These are phyloP conservation scores for Rhagoletis zephyria DNA, from an alignment of 1,140 invertebrate species.

Conservation along the genomic window DNA sequence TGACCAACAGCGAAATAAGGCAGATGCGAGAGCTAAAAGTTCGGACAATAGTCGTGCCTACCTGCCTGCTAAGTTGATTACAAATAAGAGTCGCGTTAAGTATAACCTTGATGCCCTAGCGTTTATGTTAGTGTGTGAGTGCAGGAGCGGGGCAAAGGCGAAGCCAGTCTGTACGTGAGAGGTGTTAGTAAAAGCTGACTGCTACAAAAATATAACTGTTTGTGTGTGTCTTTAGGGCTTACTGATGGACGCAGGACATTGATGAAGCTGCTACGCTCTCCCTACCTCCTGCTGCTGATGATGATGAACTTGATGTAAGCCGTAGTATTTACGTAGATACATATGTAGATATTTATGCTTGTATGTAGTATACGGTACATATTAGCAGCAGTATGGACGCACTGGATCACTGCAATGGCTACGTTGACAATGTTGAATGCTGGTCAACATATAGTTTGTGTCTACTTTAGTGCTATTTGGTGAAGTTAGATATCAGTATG, in stretches of 20 bases:
- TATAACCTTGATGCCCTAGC: constrained; percentile 29
- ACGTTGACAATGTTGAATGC: constrained; percentile 34
- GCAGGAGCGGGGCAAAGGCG: not conserved
- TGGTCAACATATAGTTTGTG: not conserved
- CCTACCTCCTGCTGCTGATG: not conserved
- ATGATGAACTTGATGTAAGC: not conserved
- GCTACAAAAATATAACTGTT: not conserved
- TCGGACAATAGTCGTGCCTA: constrained; percentile 26
- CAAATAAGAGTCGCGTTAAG: constrained; percentile 50
- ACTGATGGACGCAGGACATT: constrained; percentile 32
- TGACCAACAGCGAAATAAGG: not conserved
- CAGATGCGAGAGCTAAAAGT: no score
- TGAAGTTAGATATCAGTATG: not conserved
- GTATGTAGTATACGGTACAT: not conserved
- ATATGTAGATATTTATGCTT: no score
- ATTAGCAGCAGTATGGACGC: not conserved
- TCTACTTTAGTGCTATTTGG: constrained; percentile 1
- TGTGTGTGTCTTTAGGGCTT: not conserved
- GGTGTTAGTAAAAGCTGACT: constrained; percentile 8
- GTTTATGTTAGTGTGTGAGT: not conserved
- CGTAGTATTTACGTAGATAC: not conserved
- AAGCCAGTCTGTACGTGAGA: not conserved
- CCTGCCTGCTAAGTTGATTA: constrained; percentile 45
- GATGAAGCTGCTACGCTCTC: not conserved
- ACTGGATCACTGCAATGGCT: constrained; percentile 15